phyloP scores from a whole-genome alignment of 2,797 vertebrate species.

The Clarias fuscus region DNA sequence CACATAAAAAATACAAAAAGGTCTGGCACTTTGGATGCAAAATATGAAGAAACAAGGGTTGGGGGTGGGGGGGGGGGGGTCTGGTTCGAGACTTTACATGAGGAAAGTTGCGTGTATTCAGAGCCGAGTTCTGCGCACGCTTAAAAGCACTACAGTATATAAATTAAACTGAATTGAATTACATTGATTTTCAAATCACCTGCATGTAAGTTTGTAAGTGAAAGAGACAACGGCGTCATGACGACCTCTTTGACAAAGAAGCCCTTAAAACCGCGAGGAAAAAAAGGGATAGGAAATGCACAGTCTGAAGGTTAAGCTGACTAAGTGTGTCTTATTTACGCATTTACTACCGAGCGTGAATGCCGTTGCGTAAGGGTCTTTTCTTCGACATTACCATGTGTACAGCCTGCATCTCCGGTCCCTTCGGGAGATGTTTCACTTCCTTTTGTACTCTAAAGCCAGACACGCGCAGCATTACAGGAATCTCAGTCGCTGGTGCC shows the following conservation, averaged over 20 bases:
- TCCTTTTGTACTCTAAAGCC: background rate
- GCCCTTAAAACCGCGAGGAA: background rate
- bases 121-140: background rate
- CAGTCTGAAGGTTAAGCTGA: background rate
- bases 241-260: background rate
- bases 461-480: background rate
- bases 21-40: no score
- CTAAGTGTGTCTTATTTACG: background rate
- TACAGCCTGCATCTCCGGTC: background rate
- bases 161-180: no score
- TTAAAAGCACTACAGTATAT: background rate
- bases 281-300: background rate
- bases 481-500: background rate
- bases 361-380: background rate
- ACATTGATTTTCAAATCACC: background rate
- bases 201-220: background rate
- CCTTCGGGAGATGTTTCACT: background rate
- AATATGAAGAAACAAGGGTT: no score
- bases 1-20: no score
- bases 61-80: no score
- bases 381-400: background rate
- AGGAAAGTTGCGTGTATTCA: background rate
- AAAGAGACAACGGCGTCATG: background rate
- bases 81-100: no score
- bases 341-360: background rate